Percentiles rank a stretch among this genome's conserved stretches.
These are phyloP conservation scores for Zaprionus bogoriensis DNA, from an alignment of 2,888 invertebrate species.

Conservation along the genomic window DNA sequence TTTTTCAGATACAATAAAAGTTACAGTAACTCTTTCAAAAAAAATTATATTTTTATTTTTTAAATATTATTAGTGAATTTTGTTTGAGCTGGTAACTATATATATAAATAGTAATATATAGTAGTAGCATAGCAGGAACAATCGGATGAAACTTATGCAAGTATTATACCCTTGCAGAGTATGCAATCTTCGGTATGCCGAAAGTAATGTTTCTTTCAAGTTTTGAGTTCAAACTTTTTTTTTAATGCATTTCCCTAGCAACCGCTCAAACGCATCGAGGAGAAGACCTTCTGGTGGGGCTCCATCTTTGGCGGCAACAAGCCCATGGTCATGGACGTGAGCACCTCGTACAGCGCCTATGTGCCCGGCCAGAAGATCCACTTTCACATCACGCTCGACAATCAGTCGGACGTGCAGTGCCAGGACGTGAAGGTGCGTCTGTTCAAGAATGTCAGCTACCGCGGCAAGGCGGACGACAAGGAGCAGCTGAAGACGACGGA, in stretches of 20 bases:
- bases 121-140: too few relatives aligned
- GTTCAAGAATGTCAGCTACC: constrained; percentile 85
- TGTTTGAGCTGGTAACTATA: too few relatives aligned
- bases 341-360: constrained; percentile 88
- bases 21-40: too few relatives aligned
- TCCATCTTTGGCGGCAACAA: constrained; percentile 88
- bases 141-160: too few relatives aligned
- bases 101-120: too few relatives aligned
- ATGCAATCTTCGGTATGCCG: too few relatives aligned
- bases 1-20: too few relatives aligned
- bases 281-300: constrained; percentile 89
- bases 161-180: too few relatives aligned
- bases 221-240: too few relatives aligned
- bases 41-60: too few relatives aligned
- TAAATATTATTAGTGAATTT: too few relatives aligned
- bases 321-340: constrained; percentile 87
- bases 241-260: constrained; percentile 85
- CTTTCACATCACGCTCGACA: constrained; percentile 88
- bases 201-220: too few relatives aligned
- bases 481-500: constrained; percentile 72
- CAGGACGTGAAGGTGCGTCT: constrained; percentile 86
- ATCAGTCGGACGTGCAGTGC: constrained; percentile 88
- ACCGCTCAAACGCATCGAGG: constrained; percentile 87
- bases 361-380: constrained; percentile 90
- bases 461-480: constrained; percentile 70